A percentile compares a stretch with the other conserved stretches of the same genome.
Conservation (phyloP, 2,888 invertebrate species). For the Thereva nobilitata region DNA sequence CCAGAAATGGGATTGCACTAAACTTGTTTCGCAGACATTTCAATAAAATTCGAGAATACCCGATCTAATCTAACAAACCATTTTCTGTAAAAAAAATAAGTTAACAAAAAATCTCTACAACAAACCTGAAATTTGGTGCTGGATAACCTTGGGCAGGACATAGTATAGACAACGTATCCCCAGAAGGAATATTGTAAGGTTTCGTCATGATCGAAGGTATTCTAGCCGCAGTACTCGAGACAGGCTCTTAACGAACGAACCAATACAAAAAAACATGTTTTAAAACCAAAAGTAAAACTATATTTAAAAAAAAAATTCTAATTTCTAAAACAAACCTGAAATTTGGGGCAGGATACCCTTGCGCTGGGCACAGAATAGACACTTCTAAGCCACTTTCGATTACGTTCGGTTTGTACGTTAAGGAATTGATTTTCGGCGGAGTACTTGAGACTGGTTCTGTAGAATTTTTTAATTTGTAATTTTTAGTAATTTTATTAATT, state of each 20-base stretch:
- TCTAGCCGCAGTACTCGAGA: constrained; percentile 59
- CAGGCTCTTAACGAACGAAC: constrained; percentile 54
- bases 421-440: constrained; percentile 61
- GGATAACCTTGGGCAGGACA: constrained; percentile 74
- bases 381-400: constrained; percentile 60
- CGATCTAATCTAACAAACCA: too few relatives aligned
- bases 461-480: constrained; percentile 36
- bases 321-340: constrained; percentile 63
- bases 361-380: constrained; percentile 74
- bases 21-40: too few relatives aligned
- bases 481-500: not conserved
- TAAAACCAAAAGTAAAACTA: not conserved
- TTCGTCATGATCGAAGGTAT: constrained; percentile 48
- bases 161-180: constrained; percentile 54
- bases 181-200: constrained; percentile 38
- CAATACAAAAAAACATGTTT: not conserved
- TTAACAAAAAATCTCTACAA: not conserved
- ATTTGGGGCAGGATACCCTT: constrained; percentile 72
- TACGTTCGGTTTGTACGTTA: constrained; percentile 56
- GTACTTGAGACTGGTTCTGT: constrained; percentile 64
- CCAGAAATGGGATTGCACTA: too few relatives aligned
- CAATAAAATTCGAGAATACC: too few relatives aligned
- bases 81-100: too few relatives aligned
- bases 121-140: constrained; percentile 69
- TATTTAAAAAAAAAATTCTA: not conserved